Percentiles rank a stretch among this genome's conserved stretches.
Conservation (phyloP, 1,140 invertebrate genomes). For the Cylas formicarius region DNA sequence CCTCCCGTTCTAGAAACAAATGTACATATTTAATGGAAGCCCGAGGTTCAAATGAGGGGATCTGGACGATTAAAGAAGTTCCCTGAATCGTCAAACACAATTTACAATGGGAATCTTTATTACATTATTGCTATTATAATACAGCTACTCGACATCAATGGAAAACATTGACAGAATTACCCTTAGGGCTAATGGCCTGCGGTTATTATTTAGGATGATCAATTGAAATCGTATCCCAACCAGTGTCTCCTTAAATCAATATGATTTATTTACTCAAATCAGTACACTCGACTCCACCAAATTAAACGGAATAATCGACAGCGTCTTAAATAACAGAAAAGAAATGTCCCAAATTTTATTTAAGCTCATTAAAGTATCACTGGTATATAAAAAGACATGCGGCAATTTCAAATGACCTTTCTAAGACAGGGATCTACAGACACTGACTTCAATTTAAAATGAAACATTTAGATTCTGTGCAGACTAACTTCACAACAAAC, state of each 20-base stretch:
- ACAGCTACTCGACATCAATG: constrained; percentile 29
- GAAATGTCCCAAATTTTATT: too few relatives aligned
- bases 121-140: constrained; percentile 23
- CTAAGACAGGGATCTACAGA: too few relatives aligned
- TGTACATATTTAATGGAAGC: background rate
- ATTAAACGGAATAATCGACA: background rate
- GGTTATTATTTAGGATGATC: constrained; percentile 10
- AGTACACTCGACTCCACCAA: background rate
- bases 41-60: background rate
- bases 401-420: too few relatives aligned
- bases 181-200: constrained; percentile 3
- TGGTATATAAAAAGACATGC: too few relatives aligned
- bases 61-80: constrained; percentile 4
- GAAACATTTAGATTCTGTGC: constrained; percentile 15
- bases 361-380: too few relatives aligned
- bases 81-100: constrained; percentile 9
- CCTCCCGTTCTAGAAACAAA: constrained; percentile 23
- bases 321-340: too few relatives aligned
- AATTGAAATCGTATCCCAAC: too few relatives aligned
- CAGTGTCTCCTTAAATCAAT: too few relatives aligned
- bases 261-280: too few relatives aligned
- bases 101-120: constrained; percentile 19
- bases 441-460: constrained; percentile 9
- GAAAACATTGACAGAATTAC: constrained; percentile 21
- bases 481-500: constrained; percentile 11